phyloP scores from a whole-genome alignment of 1,140 invertebrate genomes.

The Monomorium pharaonis region DNA sequence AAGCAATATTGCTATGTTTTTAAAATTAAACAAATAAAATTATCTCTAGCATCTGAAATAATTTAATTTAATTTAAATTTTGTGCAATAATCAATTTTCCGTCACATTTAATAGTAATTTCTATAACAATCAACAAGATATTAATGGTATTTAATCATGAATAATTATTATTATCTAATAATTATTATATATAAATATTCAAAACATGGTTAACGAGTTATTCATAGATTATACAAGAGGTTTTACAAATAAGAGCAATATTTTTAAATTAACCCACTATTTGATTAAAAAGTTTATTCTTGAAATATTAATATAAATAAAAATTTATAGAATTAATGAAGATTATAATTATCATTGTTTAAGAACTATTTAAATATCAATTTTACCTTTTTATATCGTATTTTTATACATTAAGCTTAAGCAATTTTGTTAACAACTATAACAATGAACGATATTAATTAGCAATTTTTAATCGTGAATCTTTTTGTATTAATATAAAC shows the following conservation, averaged over 20 bases:
- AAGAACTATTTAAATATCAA: not conserved
- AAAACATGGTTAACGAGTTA: not conserved
- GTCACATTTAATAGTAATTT: slow-evolving; percentile 34
- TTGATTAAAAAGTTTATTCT: not conserved
- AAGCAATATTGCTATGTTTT: not conserved
- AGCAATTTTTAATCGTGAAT: not conserved
- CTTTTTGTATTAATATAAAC: not conserved
- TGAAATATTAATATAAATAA: not conserved
- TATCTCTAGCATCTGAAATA: not conserved
- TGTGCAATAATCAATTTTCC: slow-evolving; percentile 14
- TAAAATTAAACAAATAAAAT: not conserved
- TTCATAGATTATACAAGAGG: not conserved
- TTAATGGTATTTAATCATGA: slow-evolving; percentile 23
- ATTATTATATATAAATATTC: slow-evolving; percentile 1
- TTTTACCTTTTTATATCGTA: not conserved
- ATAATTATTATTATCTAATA: slow-evolving; percentile 19
- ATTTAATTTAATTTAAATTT: not conserved
- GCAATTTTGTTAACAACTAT: not conserved
- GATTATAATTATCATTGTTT: not conserved
- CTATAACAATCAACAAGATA: slow-evolving; percentile 19
- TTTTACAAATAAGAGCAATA: not conserved
- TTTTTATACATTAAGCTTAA: not conserved
- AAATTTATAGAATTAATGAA: not conserved
- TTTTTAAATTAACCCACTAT: not conserved
- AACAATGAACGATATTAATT: not conserved